Conservation (phyloP, 1,140 invertebrate species). For the Thaumetopoea pityocampa region DNA sequence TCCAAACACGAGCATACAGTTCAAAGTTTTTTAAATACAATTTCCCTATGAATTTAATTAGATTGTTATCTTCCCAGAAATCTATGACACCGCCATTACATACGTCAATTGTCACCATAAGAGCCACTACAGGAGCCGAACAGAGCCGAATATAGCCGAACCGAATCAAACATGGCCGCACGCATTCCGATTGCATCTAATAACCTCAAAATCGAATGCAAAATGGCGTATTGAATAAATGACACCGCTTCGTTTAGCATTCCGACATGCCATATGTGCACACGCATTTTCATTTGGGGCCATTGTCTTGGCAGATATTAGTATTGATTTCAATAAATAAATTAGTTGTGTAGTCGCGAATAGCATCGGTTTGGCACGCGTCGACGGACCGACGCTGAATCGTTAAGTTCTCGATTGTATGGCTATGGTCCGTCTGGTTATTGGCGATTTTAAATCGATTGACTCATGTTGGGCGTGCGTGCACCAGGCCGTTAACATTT, state of each 20-base stretch:
- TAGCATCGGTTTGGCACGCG: slow-evolving; percentile 70
- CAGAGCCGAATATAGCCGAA: slow-evolving; percentile 50
- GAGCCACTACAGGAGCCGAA: slow-evolving; percentile 38
- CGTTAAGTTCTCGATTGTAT: slow-evolving; percentile 56
- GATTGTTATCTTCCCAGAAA: slow-evolving; percentile 50
- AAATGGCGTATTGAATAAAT: slow-evolving; percentile 69
- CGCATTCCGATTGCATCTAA: slow-evolving; percentile 72
- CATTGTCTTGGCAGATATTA: slow-evolving; percentile 72
- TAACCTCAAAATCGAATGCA: slow-evolving; percentile 73
- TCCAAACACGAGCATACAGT: slow-evolving; percentile 23
- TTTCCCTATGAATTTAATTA: slow-evolving; percentile 36
- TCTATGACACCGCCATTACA: slow-evolving; percentile 42
- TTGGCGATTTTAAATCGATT: slow-evolving; percentile 56
- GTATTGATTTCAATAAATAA: slow-evolving; percentile 75
- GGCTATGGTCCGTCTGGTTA: slow-evolving; percentile 49
- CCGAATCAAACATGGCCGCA: slow-evolving; percentile 57
- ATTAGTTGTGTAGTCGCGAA: slow-evolving; percentile 68
- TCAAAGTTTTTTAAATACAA: slow-evolving; percentile 25
- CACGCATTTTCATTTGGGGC: slow-evolving; percentile 73
- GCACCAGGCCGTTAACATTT: slow-evolving; percentile 59
- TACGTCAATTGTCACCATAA: slow-evolving; percentile 59
- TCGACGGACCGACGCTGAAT: slow-evolving; percentile 55
- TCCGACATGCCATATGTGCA: slow-evolving; percentile 68
- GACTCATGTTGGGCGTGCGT: slow-evolving; percentile 60
- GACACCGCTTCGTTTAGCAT: slow-evolving; percentile 68